phyloP scores from a whole-genome alignment of 2,797 vertebrate genomes.

The Enteromius argenteus region DNA sequence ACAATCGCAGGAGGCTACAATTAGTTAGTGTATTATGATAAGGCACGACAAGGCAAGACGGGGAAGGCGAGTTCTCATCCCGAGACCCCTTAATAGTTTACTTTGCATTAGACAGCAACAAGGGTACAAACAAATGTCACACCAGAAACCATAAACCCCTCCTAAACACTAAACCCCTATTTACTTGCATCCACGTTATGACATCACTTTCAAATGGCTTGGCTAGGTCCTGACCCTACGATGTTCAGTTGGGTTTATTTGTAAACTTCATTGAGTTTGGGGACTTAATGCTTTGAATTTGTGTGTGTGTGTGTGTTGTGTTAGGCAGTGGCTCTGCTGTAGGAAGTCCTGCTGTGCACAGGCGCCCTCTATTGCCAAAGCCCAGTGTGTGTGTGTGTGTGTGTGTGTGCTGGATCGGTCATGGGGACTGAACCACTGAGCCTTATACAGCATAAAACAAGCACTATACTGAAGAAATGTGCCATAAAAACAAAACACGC shows the following conservation, averaged over 20 bases:
- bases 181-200: slow-evolving; percentile 29
- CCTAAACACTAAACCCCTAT: slow-evolving; percentile 26
- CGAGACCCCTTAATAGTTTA: slow-evolving; percentile 16
- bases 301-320: slow-evolving; percentile 52
- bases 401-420: slow-evolving; percentile 32
- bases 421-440: slow-evolving; percentile 18
- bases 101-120: slow-evolving; percentile 18
- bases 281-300: slow-evolving; percentile 21
- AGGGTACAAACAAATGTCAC: slow-evolving; percentile 28
- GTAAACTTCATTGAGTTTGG: slow-evolving; percentile 49
- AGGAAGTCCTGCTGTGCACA: slow-evolving; percentile 73
- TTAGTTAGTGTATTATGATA: slow-evolving; percentile 76
- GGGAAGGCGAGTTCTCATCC: slow-evolving; percentile 13
- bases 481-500: slow-evolving; percentile 52
- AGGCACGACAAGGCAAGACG: slow-evolving; percentile 73
- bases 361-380: slow-evolving; percentile 84
- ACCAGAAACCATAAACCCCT: slow-evolving; percentile 13
- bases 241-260: slow-evolving; percentile 55
- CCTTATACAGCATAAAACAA: slow-evolving; percentile 39
- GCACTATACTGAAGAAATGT: slow-evolving; percentile 53
- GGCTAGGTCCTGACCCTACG: slow-evolving; percentile 39
- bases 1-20: slow-evolving; percentile 83
- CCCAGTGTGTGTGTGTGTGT: slow-evolving; percentile 39
- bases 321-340: slow-evolving; percentile 46
- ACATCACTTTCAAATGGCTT: slow-evolving; percentile 41